Evolutionary conservation across 2,888 invertebrate genomes (phyloP).

Genomic region (Aphodius granarius): DNA sequence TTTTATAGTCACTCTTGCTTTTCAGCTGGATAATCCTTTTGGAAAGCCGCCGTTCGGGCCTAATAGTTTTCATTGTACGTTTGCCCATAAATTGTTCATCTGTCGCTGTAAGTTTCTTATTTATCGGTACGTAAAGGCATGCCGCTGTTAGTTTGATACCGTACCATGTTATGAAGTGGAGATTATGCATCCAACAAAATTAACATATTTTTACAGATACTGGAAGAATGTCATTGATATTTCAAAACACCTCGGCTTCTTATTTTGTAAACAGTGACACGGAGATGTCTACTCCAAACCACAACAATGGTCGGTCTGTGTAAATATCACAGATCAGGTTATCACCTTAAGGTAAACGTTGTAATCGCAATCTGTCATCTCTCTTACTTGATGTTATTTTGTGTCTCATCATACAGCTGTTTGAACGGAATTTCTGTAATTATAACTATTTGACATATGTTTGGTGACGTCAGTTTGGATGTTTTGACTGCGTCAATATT

Average conservation of each 20-base stretch:
- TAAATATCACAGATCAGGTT: not conserved
- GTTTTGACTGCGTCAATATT: not conserved
- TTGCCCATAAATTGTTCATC: conserved; percentile 4
- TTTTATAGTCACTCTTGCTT: conserved; percentile 12
- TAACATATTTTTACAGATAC: not conserved
- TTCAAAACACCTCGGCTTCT: not conserved
- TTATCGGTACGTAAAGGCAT: not conserved
- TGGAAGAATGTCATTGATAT: not conserved
- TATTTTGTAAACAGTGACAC: not conserved
- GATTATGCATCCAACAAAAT: not conserved
- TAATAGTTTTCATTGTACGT: conserved; percentile 11
- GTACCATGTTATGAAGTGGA: not conserved
- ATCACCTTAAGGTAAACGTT: not conserved
- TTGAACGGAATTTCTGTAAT: not conserved
- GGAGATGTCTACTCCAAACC: not conserved
- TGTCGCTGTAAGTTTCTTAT: not conserved
- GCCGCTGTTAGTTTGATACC: not conserved
- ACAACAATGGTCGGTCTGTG: not conserved
- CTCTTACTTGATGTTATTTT: not conserved
- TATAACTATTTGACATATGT: not conserved
- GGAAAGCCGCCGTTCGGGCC: conserved; percentile 5
- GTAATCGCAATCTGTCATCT: not conserved
- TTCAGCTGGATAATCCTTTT: conserved; percentile 1
- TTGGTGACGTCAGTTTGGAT: not conserved
- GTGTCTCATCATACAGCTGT: not conserved